Evolutionary conservation across 2,797 vertebrate species (phyloP).

Genomic region (Rhincodon typus): DNA sequence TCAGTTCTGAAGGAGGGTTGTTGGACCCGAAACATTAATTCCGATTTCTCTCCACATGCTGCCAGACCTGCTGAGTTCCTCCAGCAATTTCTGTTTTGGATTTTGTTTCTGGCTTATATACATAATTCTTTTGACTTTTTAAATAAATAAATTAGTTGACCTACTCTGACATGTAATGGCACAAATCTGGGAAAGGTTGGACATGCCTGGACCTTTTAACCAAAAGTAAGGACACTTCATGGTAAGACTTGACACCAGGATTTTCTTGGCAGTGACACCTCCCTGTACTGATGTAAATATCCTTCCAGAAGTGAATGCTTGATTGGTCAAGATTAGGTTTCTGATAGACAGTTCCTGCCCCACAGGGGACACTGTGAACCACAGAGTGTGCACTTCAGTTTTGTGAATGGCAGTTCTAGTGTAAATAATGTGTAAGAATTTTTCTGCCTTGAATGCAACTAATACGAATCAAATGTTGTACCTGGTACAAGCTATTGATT

Average conservation of each 20-base stretch:
- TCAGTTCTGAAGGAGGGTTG: too few relatives aligned
- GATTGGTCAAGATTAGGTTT: background rate
- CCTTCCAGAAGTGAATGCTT: background rate
- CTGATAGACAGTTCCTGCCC: background rate
- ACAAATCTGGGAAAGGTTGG: too few relatives aligned
- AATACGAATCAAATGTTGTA: constrained; percentile 6
- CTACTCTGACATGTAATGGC: too few relatives aligned
- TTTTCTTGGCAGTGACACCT: background rate
- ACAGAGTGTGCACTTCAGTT: background rate
- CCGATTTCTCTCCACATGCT: too few relatives aligned
- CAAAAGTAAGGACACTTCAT: background rate
- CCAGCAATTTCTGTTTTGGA: too few relatives aligned
- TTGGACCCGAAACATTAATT: too few relatives aligned
- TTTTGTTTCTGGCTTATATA: too few relatives aligned
- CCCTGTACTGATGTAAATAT: background rate
- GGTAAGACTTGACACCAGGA: too few relatives aligned
- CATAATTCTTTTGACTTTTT: too few relatives aligned
- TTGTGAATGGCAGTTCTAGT: constrained; percentile 1
- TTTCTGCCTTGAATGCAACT: background rate
- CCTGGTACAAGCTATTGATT: background rate
- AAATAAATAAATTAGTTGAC: too few relatives aligned
- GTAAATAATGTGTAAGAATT: background rate
- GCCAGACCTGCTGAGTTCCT: too few relatives aligned
- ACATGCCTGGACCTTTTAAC: too few relatives aligned
- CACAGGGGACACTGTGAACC: background rate